phyloP scores from a whole-genome alignment of 2,797 vertebrate species.

The Protonibea diacanthus region DNA sequence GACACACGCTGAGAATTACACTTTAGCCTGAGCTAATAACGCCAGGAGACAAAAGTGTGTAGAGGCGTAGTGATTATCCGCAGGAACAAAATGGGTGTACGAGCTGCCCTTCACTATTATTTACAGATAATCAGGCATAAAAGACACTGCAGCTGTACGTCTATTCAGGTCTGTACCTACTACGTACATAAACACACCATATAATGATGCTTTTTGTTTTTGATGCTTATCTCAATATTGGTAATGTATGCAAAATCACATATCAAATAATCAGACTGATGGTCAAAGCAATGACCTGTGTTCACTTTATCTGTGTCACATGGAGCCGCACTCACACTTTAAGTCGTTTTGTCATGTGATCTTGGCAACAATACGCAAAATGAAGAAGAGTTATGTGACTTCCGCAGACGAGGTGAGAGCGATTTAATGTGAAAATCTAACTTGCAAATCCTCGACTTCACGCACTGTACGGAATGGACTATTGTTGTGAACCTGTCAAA shows the following conservation, averaged over 20 bases:
- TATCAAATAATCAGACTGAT: not conserved
- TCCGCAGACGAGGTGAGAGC: not conserved
- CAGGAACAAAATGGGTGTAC: not conserved
- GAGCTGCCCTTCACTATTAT: not conserved
- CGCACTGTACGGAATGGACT: not conserved
- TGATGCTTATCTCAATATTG: not conserved
- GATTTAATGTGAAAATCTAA: conserved; percentile 10
- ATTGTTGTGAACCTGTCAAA: conserved; percentile 19
- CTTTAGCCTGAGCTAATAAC: not conserved
- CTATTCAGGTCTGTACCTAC: not conserved
- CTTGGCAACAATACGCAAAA: not conserved
- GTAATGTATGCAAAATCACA: not conserved
- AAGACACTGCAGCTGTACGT: conserved; percentile 2
- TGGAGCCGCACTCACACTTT: too few species aligned
- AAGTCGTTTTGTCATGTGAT: too few species aligned
- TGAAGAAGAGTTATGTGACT: not conserved
- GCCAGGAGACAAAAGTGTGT: not conserved
- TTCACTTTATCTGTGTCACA: not conserved
- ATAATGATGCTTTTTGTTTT: too few species aligned
- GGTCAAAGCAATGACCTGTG: too few species aligned
- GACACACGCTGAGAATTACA: conserved; percentile 6
- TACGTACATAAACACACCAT: not conserved
- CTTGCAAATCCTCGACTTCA: not conserved
- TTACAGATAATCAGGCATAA: not conserved
- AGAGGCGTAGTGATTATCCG: conserved; percentile 8